These are phyloP conservation scores for Drosophila nikananu DNA, from an alignment of 1,140 invertebrate genomes.

Conservation along the genomic window DNA sequence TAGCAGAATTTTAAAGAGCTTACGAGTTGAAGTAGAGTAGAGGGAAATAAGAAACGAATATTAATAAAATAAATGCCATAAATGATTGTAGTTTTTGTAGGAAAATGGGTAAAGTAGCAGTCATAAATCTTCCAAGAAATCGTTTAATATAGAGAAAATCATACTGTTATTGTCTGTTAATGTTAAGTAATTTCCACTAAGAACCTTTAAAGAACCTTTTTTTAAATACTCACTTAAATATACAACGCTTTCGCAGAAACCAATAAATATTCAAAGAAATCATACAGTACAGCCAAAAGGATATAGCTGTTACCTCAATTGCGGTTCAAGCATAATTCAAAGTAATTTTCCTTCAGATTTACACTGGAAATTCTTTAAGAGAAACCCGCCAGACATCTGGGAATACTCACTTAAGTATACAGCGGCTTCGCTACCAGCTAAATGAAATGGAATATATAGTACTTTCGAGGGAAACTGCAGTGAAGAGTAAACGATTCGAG, in stretches of 20 bases:
- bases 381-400: neutral
- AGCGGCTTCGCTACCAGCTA: neutral
- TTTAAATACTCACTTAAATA: no score
- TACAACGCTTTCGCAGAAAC: no score
- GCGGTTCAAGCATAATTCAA: neutral
- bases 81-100: no score
- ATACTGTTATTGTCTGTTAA: no score
- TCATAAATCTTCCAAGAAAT: no score
- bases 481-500: conserved; percentile 20
- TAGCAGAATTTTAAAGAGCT: neutral
- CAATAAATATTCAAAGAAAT: neutral
- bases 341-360: neutral
- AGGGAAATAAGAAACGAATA: neutral
- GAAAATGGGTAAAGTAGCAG: no score
- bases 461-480: conserved; percentile 1
- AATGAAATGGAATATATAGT: conserved; percentile 21
- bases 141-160: no score
- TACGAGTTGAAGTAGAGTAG: neutral
- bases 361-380: neutral
- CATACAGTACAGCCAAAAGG: neutral
- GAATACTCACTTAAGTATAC: conserved; percentile 16
- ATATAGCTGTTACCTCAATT: neutral
- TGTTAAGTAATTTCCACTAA: no score
- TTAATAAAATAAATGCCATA: no score
- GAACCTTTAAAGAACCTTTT: no score